phyloP scores from a whole-genome alignment of 2,888 invertebrate genomes.

The Oxystoma pomonae region DNA sequence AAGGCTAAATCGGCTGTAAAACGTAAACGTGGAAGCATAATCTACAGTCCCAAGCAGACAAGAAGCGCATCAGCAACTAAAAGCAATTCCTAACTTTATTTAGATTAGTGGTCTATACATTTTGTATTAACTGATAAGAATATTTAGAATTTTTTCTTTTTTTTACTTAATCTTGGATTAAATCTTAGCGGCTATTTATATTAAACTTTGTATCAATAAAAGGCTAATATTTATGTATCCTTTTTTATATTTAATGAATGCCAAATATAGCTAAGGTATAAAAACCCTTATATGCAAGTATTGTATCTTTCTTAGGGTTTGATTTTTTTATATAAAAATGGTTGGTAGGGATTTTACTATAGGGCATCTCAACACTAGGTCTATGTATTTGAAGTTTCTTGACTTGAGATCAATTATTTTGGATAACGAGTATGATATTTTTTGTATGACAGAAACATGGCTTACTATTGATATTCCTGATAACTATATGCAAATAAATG shows the following conservation, averaged over 20 bases:
- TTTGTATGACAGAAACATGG: slow-evolving; percentile 2
- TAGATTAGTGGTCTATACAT: neutral
- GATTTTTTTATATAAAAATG: neutral
- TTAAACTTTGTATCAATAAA: too few species aligned
- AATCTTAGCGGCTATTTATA: too few species aligned
- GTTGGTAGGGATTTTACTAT: neutral
- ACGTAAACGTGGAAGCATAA: neutral
- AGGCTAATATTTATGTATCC: too few species aligned
- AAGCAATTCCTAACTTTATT: neutral
- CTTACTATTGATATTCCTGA: neutral
- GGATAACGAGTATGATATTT: neutral
- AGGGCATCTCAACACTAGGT: neutral
- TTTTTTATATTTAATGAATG: too few species aligned
- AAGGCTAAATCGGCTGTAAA: neutral
- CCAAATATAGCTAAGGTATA: too few species aligned
- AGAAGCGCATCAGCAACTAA: neutral
- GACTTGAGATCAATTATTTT: neutral
- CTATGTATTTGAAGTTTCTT: neutral
- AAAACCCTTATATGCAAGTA: too few species aligned
- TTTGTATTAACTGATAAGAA: neutral
- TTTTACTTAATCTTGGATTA: neutral
- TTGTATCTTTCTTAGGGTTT: neutral
- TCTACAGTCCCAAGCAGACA: neutral
- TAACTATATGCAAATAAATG: neutral
- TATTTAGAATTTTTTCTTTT: neutral